These are phyloP conservation scores for Sturmia bella DNA, from an alignment of 2,888 invertebrate species.

Conservation along the genomic window DNA sequence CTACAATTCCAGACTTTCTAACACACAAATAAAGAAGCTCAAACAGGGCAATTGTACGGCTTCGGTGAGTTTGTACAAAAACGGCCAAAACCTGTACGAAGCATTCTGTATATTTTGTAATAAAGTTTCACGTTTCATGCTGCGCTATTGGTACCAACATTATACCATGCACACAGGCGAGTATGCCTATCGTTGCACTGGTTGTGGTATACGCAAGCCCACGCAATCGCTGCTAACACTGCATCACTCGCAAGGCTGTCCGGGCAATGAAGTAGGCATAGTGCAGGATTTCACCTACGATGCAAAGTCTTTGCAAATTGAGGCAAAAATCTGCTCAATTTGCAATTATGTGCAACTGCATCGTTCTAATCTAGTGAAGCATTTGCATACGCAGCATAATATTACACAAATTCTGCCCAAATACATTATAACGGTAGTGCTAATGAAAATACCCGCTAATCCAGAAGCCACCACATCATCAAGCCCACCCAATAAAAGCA, in stretches of 20 bases:
- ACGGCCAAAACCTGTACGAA: slow-evolving; percentile 73
- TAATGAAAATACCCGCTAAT: slow-evolving; percentile 68
- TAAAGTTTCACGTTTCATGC: slow-evolving; percentile 73
- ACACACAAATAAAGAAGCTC: slow-evolving; percentile 63
- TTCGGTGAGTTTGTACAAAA: slow-evolving; percentile 70
- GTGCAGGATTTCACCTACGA: slow-evolving; percentile 70
- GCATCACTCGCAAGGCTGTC: slow-evolving; percentile 71
- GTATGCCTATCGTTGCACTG: slow-evolving; percentile 86
- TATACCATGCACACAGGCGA: slow-evolving; percentile 91
- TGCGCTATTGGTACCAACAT: slow-evolving; percentile 84
- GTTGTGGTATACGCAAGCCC: slow-evolving; percentile 82
- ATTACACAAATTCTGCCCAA: slow-evolving; percentile 67
- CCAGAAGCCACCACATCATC: not conserved
- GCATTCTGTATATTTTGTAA: slow-evolving; percentile 76
- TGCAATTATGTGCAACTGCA: slow-evolving; percentile 89
- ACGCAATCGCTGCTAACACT: slow-evolving; percentile 73
- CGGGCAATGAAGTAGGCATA: slow-evolving; percentile 58
- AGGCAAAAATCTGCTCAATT: slow-evolving; percentile 86
- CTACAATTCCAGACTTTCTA: slow-evolving; percentile 73
- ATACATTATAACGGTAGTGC: slow-evolving; percentile 71
- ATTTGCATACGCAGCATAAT: slow-evolving; percentile 81
- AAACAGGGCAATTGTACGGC: slow-evolving; percentile 67
- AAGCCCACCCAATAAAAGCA: no score
- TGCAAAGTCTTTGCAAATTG: slow-evolving; percentile 71
- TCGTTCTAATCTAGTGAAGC: slow-evolving; percentile 84